Conservation (phyloP, 2,113 vertebrate genomes). For the Ageneiosus marmoratus region DNA sequence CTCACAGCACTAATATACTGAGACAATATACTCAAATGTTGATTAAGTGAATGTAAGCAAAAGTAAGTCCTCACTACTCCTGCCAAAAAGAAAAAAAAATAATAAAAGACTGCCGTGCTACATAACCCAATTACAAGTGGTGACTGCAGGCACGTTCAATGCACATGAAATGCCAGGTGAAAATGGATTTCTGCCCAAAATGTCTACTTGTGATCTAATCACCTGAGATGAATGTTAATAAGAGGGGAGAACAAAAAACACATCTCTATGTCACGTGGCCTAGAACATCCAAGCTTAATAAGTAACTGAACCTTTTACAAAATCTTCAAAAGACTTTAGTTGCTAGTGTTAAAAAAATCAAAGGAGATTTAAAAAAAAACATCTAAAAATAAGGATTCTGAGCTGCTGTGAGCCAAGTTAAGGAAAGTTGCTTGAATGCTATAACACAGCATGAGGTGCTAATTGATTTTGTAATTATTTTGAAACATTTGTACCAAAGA, state of each 20-base stretch:
- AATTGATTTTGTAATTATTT: background rate
- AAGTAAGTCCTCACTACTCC: background rate
- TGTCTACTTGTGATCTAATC: conserved; percentile 5
- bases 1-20: background rate
- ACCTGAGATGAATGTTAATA: background rate
- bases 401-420: background rate
- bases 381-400: background rate
- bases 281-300: background rate
- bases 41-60: background rate
- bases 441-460: background rate
- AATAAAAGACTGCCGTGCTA: background rate
- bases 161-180: background rate
- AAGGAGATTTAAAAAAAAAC: background rate
- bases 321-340: background rate
- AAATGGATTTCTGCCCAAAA: conserved; percentile 1
- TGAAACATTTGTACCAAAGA: background rate
- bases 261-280: background rate
- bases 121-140: conserved; percentile 6
- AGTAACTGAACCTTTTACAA: background rate
- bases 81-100: no score
- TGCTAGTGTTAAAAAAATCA: background rate
- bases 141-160: background rate
- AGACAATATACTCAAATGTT: background rate
- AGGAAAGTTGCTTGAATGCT: background rate
- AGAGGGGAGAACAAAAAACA: background rate